Percentiles rank a stretch among this genome's conserved stretches.
phyloP scores from a whole-genome alignment of 1,140 invertebrate species.

The Zaprionus lachaisei region DNA sequence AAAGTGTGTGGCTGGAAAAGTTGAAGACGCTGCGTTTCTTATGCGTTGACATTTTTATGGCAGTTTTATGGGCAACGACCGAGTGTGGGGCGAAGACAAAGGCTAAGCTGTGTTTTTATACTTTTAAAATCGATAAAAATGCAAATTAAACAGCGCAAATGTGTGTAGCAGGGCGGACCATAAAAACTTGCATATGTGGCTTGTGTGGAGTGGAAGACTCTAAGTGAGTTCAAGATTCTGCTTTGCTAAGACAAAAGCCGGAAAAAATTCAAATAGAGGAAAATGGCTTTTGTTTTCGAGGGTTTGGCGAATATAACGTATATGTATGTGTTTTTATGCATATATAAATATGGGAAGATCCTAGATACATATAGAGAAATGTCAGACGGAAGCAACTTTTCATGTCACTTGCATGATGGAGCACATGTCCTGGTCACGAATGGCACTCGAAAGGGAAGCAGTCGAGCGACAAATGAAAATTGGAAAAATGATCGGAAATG shows the following conservation, averaged over 20 bases:
- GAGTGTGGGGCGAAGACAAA: slow-evolving; percentile 63
- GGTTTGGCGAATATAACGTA: neutral
- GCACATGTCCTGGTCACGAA: slow-evolving; percentile 51
- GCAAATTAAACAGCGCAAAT: slow-evolving; percentile 74
- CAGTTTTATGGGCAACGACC: slow-evolving; percentile 65
- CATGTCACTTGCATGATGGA: slow-evolving; percentile 71
- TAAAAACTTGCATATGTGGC: slow-evolving; percentile 58
- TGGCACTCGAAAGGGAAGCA: slow-evolving; percentile 30
- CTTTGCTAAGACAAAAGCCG: slow-evolving; percentile 63
- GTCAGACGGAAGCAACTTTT: slow-evolving; percentile 71
- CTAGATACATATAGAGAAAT: slow-evolving; percentile 33
- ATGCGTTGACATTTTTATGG: slow-evolving; percentile 78
- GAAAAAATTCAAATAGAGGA: slow-evolving; percentile 67
- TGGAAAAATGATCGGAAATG: slow-evolving; percentile 77
- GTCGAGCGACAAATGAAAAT: slow-evolving; percentile 76
- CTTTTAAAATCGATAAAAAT: slow-evolving; percentile 79
- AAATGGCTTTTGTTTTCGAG: slow-evolving; percentile 74
- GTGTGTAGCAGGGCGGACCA: slow-evolving; percentile 30
- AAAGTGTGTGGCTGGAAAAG: slow-evolving; percentile 57
- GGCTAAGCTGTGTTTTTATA: slow-evolving; percentile 65
- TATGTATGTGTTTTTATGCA: neutral
- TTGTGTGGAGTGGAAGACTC: slow-evolving; percentile 15
- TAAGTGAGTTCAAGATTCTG: slow-evolving; percentile 7
- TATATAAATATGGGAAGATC: slow-evolving; percentile 57
- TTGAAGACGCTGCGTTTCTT: slow-evolving; percentile 50